A percentile compares a stretch with the other conserved stretches of the same genome.
phyloP scores from a whole-genome alignment of 1,140 invertebrate species.

The Hyphantria cunea region DNA sequence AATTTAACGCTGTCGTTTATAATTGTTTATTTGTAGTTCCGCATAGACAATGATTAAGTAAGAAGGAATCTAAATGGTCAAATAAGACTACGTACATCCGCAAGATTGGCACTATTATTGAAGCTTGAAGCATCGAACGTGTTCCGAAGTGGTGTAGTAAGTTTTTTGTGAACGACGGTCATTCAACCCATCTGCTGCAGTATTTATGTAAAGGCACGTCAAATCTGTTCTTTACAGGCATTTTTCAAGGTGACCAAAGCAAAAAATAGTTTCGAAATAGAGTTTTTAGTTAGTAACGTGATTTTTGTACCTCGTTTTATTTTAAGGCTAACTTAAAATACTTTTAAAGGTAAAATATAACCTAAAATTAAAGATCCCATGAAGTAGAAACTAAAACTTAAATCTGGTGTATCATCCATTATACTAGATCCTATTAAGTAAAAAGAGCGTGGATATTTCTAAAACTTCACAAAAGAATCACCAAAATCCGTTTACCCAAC shows the following conservation, averaged over 20 bases:
- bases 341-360: too few species aligned
- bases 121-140: slow-evolving; percentile 10
- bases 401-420: too few species aligned
- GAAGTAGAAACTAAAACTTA: too few species aligned
- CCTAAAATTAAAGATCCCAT: too few species aligned
- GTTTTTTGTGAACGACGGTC: slow-evolving; percentile 27
- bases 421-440: too few species aligned
- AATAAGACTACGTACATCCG: slow-evolving; percentile 14
- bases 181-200: slow-evolving; percentile 16
- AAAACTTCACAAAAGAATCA: too few species aligned
- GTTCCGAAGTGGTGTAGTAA: slow-evolving; percentile 11
- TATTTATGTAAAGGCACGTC: slow-evolving; percentile 18
- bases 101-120: slow-evolving; percentile 27
- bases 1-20: too few species aligned
- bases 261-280: slow-evolving; percentile 1
- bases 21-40: slow-evolving; percentile 5
- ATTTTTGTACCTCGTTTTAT: too few species aligned
- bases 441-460: too few species aligned
- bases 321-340: too few species aligned
- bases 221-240: slow-evolving; percentile 8
- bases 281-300: not conserved
- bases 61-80: slow-evolving; percentile 15
- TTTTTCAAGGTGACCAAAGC: too few species aligned
- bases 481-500: too few species aligned
- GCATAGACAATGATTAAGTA: slow-evolving; percentile 23